Evolutionary conservation across 2,888 invertebrate species (phyloP).

Genomic region (Aspidapion aeneum): DNA sequence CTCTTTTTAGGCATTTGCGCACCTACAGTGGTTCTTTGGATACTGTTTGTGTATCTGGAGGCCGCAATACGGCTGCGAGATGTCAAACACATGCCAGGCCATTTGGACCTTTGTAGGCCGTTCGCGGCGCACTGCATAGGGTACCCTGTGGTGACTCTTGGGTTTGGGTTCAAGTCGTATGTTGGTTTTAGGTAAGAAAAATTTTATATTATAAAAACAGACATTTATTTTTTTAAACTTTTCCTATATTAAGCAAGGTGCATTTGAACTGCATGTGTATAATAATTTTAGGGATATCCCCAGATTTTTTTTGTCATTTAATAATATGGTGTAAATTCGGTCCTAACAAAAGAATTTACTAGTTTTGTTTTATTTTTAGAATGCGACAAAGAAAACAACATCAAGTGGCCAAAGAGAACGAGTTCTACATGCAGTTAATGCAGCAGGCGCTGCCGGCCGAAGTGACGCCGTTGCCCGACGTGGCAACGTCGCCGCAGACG

Average conservation of each 20-base stretch:
- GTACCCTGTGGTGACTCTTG: constrained; percentile 62
- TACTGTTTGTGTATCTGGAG: constrained; percentile 92
- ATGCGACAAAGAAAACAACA: constrained; percentile 88
- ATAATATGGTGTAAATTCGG: background rate
- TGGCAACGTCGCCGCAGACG: constrained; percentile 19
- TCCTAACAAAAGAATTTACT: background rate
- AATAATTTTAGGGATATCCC: background rate
- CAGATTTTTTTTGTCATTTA: background rate
- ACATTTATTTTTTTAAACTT: too few relatives aligned
- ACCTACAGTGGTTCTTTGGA: constrained; percentile 92
- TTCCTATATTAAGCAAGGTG: too few relatives aligned
- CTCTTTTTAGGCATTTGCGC: constrained; percentile 67
- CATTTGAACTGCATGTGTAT: too few relatives aligned
- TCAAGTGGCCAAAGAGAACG: constrained; percentile 92
- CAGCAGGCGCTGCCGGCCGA: constrained; percentile 81
- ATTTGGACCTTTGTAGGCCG: constrained; percentile 88
- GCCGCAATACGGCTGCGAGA: constrained; percentile 83
- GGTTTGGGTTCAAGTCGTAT: constrained; percentile 93
- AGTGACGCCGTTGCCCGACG: constrained; percentile 31
- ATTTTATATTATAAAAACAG: too few relatives aligned
- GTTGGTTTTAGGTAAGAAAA: constrained; percentile 53
- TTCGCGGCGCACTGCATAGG: constrained; percentile 88
- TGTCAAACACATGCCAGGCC: constrained; percentile 77
- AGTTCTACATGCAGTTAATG: constrained; percentile 90
- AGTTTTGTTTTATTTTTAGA: constrained; percentile 45